These are phyloP conservation scores for Entomobrya proxima DNA, from an alignment of 2,888 invertebrate species.

Conservation along the genomic window DNA sequence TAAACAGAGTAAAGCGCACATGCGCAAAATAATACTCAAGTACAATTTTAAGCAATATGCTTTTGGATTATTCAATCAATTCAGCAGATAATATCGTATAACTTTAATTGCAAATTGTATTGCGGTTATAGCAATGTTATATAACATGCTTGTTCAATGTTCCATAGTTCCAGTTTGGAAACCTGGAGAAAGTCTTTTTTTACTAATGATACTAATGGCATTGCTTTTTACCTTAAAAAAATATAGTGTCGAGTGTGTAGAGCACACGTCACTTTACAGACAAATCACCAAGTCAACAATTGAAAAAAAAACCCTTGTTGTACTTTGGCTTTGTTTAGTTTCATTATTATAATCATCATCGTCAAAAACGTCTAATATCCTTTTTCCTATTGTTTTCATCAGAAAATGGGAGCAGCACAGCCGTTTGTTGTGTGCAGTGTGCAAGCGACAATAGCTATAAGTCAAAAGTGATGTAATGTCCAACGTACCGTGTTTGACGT, in stretches of 20 bases:
- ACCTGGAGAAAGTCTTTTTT: not conserved
- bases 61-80: no score
- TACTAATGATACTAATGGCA: not conserved
- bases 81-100: no score
- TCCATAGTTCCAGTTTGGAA: no score
- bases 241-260: not conserved
- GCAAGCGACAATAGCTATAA: no score
- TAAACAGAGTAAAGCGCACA: not conserved
- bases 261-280: conserved; percentile 1
- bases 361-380: conserved; percentile 26
- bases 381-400: conserved; percentile 51
- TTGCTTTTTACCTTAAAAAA: not conserved
- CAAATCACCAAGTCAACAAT: not conserved
- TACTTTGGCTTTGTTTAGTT: not conserved
- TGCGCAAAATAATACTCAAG: not conserved
- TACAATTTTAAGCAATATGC: no score
- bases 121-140: no score
- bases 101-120: no score
- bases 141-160: no score
- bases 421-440: no score
- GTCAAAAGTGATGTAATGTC: conserved; percentile 60
- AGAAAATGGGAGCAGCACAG: conserved; percentile 38
- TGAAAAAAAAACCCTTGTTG: conserved; percentile 4
- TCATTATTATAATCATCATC: no score
- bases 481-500: conserved; percentile 30